Evolutionary conservation across 37 sponge, comb jelly and placozoan genomes (phyloP).

Genomic region (Spongilla lacustris): DNA sequence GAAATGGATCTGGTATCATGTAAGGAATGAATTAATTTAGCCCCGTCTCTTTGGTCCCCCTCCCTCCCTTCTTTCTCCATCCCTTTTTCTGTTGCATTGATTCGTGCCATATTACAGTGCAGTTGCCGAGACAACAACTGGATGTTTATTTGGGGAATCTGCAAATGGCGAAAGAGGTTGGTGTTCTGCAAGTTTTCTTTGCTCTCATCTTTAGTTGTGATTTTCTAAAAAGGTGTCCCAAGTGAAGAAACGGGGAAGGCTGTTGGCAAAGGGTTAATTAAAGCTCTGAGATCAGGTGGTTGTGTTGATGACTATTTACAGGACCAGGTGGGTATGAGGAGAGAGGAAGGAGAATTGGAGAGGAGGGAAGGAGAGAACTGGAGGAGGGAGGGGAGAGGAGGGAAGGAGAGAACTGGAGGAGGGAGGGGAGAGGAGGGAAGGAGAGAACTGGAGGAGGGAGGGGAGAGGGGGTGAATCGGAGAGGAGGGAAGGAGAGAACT

Average conservation of each 20-base stretch:
- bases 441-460: not conserved
- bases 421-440: no score
- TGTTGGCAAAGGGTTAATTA: constrained; percentile 64
- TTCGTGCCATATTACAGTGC: constrained; percentile 11
- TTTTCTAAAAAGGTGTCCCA: constrained; percentile 22
- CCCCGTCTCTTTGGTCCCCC: not conserved
- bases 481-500: not conserved
- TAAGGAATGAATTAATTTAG: constrained; percentile 23
- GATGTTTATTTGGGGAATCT: constrained; percentile 71
- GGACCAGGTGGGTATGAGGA: constrained; percentile 88
- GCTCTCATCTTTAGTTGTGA: not conserved
- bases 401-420: no score
- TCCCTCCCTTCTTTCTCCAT: not conserved
- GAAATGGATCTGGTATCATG: constrained; percentile 83
- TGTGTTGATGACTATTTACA: constrained; percentile 92
- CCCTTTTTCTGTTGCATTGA: not conserved
- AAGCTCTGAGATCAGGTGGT: constrained; percentile 50
- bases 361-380: no score
- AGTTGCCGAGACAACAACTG: constrained; percentile 62
- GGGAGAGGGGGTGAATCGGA: constrained; percentile 9
- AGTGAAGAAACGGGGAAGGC: constrained; percentile 55
- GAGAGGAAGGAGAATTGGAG: no score
- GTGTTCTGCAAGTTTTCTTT: not conserved
- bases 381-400: no score
- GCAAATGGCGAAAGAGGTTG: constrained; percentile 72